Evolutionary conservation across 37 sponge, comb jelly and placozoan species (phyloP), one percentile per base, ranked within the genome.

Genomic region (Axinella damicornis): DNA sequence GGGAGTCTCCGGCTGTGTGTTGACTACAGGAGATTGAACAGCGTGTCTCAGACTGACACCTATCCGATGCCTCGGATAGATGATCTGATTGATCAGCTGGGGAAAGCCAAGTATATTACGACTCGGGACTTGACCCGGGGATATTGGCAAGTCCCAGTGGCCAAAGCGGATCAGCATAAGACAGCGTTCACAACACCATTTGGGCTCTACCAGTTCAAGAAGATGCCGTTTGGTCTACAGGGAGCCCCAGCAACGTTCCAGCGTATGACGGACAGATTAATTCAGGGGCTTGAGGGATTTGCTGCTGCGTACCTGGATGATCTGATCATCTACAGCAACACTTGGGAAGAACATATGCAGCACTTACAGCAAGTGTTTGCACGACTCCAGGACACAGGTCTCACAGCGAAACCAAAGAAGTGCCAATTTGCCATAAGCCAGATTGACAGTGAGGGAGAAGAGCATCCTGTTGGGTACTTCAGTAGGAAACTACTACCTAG

Each of bases 231-330:
- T 90, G 91, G 92, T 28, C 46, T 91, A 28, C 66, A 67, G 17
- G 75, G 84, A 55, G 91, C 85, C 9, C 91, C 86, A 72, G 80
- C 91, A 35, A 85, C 80, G 21, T 90, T 90, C 81, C 91, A 90
- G 69, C 40, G 78, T 28, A 17, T 90, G 86, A 86, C 85, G 86
- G 72, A 90, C 52, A 57, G 65, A 20, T 53, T 87, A 9, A 52
- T 80, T 20, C 25, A 22, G 2, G 81, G 57, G 9, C 24, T 83
- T 33, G 59, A 41, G 11, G 66, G 32, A 24, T 74, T 83, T 36
- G 53, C 79, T 14, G 75, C 54, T 16, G 85, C 81, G 5, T 89
- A 89, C 36, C 57, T 89, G 21, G 90, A 89, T 52, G 90, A 89
- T 64, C 22, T 84, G 24, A 60, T 83, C 15, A 73, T 89, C 6